Evolutionary conservation across 2,888 invertebrate species (phyloP).

Genomic region (Eugnorisma glareosa): DNA sequence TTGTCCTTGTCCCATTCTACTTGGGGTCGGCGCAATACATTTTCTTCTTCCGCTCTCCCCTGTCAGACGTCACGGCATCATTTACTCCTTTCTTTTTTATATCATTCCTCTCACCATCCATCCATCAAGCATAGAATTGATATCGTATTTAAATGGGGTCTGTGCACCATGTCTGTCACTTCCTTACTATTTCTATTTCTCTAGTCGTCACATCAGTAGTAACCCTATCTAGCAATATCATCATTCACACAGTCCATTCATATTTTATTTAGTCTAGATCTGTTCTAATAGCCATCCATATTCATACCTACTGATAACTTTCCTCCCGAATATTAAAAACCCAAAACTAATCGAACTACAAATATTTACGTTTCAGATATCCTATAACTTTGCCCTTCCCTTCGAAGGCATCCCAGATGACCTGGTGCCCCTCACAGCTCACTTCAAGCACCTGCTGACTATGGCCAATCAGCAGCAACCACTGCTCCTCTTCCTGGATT

Average conservation of each 20-base stretch:
- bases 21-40: not conserved
- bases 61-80: not conserved
- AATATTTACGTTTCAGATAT: conserved; percentile 91
- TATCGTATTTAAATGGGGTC: not conserved
- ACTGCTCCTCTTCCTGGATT: conserved; percentile 97
- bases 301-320: not conserved
- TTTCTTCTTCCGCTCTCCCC: not conserved
- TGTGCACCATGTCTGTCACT: not conserved
- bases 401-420: conserved; percentile 99
- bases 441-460: conserved; percentile 98
- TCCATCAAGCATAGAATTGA: not conserved
- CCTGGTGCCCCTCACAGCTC: conserved; percentile 97
- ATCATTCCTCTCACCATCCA: not conserved
- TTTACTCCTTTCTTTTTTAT: not conserved
- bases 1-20: not conserved
- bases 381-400: conserved; percentile 97
- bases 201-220: not conserved
- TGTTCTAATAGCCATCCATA: not conserved
- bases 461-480: conserved; percentile 96
- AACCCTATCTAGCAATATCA: not conserved
- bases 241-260: not conserved
- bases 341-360: not conserved
- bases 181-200: not conserved
- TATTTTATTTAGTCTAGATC: not conserved
- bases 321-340: not conserved